Evolutionary conservation across 2,113 vertebrate species (phyloP).

Genomic region (Ivindomyrus marchei): DNA sequence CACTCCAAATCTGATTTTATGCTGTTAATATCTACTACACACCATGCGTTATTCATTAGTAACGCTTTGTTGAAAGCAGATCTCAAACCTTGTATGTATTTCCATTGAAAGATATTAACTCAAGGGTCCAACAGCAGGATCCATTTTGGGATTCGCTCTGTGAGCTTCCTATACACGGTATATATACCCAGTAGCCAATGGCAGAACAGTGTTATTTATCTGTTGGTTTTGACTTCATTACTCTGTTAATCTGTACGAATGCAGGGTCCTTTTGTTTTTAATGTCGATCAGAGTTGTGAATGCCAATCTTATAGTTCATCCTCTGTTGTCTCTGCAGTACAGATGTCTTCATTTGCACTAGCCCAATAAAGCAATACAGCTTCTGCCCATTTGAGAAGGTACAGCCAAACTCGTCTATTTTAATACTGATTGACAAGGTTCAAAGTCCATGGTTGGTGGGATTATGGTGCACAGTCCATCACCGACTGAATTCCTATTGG

Average conservation of each 20-base stretch:
- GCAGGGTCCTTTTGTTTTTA: background rate
- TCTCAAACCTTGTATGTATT: background rate
- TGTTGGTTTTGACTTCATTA: background rate
- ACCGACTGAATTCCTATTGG: background rate
- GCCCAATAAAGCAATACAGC: slow-evolving; percentile 79
- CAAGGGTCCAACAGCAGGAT: background rate
- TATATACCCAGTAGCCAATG: background rate
- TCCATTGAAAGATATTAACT: background rate
- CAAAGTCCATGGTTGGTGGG: background rate
- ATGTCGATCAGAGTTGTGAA: background rate
- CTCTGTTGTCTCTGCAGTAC: slow-evolving; percentile 63
- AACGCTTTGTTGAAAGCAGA: background rate
- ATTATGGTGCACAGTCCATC: background rate
- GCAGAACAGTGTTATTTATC: background rate
- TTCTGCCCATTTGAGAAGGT: slow-evolving; percentile 93
- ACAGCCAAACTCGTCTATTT: slow-evolving; percentile 29
- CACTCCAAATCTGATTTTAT: background rate
- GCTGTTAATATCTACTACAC: background rate
- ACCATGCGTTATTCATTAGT: background rate
- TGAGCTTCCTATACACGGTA: background rate
- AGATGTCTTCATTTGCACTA: slow-evolving; percentile 93
- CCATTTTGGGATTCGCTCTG: background rate
- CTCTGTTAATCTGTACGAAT: background rate
- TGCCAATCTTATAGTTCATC: background rate
- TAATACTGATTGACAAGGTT: background rate